Evolutionary conservation across 1,140 invertebrate genomes (phyloP).

Genomic region (Nebria ingens): DNA sequence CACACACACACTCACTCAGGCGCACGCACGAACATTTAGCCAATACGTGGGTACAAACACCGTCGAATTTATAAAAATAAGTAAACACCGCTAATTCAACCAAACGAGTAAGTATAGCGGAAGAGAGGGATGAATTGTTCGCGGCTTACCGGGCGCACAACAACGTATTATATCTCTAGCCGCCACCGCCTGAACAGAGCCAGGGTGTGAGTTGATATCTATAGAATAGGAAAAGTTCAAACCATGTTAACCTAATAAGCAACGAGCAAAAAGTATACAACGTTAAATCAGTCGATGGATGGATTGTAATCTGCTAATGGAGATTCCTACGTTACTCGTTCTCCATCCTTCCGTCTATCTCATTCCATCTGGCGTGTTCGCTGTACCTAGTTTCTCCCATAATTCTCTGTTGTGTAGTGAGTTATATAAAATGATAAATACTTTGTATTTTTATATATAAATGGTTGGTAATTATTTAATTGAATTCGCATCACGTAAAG

Average conservation of each 20-base stretch:
- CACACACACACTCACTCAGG: background rate
- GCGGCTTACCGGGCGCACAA: background rate
- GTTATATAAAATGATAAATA: no score
- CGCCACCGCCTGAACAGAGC: background rate
- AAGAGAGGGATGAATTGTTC: background rate
- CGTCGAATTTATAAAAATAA: background rate
- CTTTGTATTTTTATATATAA: no score
- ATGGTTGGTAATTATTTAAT: no score
- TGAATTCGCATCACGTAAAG: no score
- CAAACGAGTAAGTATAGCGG: no score
- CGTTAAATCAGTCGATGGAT: constrained; percentile 13
- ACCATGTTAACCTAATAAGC: constrained; percentile 12
- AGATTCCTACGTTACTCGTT: background rate
- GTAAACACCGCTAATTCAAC: background rate
- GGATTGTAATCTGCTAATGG: constrained; percentile 14
- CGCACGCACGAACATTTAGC: background rate
- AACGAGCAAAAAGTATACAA: constrained; percentile 2
- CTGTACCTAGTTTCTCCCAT: no score
- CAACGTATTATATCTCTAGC: background rate
- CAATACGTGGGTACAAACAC: background rate
- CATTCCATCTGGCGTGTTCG: background rate
- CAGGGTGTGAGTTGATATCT: background rate
- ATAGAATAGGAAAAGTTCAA: background rate
- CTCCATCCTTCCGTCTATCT: no score
- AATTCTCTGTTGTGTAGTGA: no score